Evolutionary conservation across 2,888 invertebrate genomes (phyloP).

Genomic region (Spisula solida): DNA sequence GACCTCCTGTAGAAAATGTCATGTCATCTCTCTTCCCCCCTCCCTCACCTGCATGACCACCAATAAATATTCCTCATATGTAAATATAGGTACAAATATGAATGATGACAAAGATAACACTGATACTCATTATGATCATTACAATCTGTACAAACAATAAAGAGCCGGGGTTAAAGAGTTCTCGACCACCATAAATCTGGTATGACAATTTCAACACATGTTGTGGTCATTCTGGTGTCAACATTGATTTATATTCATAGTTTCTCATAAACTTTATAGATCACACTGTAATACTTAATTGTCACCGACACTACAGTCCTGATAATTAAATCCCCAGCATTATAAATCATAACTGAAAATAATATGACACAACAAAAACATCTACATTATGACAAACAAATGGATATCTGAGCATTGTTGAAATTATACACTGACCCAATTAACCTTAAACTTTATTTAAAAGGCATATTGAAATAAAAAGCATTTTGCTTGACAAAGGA

Average conservation of each 20-base stretch:
- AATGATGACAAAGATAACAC: background rate
- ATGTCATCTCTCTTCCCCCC: background rate
- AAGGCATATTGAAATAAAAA: too few species aligned
- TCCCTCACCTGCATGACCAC: background rate
- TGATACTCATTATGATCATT: background rate
- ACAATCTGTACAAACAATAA: slow-evolving; percentile 3
- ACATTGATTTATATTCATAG: slow-evolving; percentile 33
- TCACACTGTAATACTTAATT: background rate
- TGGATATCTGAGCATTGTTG: background rate
- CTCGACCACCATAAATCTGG: slow-evolving; percentile 25
- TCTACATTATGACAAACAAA: background rate
- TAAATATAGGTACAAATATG: background rate
- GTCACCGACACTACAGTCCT: background rate
- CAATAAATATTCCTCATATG: background rate
- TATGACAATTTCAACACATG: slow-evolving; percentile 47
- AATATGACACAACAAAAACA: slow-evolving; percentile 11
- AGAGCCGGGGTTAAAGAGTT: background rate
- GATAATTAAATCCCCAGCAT: background rate
- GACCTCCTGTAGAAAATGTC: background rate
- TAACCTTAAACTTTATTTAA: background rate
- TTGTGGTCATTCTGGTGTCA: slow-evolving; percentile 34
- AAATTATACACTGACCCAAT: background rate
- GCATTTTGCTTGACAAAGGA: too few species aligned
- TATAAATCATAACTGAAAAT: slow-evolving; percentile 1
- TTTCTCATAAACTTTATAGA: slow-evolving; percentile 23